phyloP scores from a whole-genome alignment of 2,888 invertebrate genomes.

The Epicampocera succincta region DNA sequence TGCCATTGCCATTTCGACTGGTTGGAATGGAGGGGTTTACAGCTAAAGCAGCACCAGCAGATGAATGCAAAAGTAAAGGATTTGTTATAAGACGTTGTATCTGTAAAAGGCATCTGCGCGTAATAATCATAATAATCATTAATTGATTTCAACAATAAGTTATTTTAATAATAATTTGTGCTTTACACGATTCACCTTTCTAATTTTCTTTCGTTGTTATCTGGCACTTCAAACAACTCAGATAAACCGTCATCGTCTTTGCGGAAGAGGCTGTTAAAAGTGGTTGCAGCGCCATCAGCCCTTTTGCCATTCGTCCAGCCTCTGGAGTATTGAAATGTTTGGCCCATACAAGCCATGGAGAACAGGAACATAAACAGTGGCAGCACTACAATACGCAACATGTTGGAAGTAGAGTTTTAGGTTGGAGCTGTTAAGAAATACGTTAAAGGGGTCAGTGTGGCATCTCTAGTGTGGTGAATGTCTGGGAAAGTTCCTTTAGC shows the following conservation, averaged over 20 bases:
- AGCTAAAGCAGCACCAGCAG: conserved; percentile 64
- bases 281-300: conserved; percentile 55
- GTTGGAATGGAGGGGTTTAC: conserved; percentile 62
- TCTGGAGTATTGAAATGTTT: conserved; percentile 89
- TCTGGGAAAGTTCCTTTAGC: not conserved
- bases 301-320: conserved; percentile 90
- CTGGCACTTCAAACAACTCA: conserved; percentile 77
- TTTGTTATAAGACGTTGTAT: conserved; percentile 77
- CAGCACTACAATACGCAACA: conserved; percentile 75
- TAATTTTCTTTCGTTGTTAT: conserved; percentile 75
- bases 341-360: conserved; percentile 82
- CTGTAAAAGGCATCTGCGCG: conserved; percentile 78
- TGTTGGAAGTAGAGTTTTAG: conserved; percentile 51
- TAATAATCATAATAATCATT: conserved; percentile 19
- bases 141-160: too few relatives aligned
- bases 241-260: conserved; percentile 72
- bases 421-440: conserved; percentile 2
- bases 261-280: conserved; percentile 64
- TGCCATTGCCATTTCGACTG: conserved; percentile 67
- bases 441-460: not conserved
- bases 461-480: conserved; percentile 23
- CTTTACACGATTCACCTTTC: conserved; percentile 74
- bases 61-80: conserved; percentile 74
- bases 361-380: conserved; percentile 75
- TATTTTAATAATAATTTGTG: too few relatives aligned